Base-by-base conservation (phyloP, 2,113 vertebrate genomes). In the Nothocercus julius region DNA sequence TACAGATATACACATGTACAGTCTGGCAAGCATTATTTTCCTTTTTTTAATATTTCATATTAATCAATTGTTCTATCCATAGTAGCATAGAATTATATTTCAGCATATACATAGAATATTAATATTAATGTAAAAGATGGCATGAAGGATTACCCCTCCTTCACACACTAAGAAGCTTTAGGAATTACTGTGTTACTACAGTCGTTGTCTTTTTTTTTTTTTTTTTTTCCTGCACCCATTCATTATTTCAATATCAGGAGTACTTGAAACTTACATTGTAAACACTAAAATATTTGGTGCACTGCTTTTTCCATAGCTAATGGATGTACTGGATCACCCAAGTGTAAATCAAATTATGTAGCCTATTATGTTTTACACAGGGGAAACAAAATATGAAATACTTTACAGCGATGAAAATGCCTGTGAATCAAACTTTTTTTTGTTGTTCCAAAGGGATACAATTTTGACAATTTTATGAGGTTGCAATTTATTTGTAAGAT, bases 401-500 rank as follows among this genome's bases (percentile, higher is more conserved):
- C 49, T 95, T 94, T 92, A 70, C 59, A 82, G 25, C 42, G 45
- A 30, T 92, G 84, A 86, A 95, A 90, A 62, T 24, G 40, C 64
- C 15, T 20, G 70, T 90, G 87, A 80, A 87, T 95, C 89, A 92
- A 88, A 77, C 22, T 86, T 73, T 24, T 24, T 47, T 40, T 56
- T 81, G 61, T 63, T 93, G 68, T 28, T 86, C 87, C 84, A 80
- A n/a, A 81, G 73, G 85, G 87, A 89, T 83, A 66, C n/a, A 54
- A 51, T 94, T 95, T 73, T 88, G 85, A 96, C 82, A 95, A 83
- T 90, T 95, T 97, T 95, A 95, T 44, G 78, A 85, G 81, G 36
- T 67, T 94, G 62, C 77, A 74, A 92, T 95, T 92, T 97, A 92
- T 89, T 83, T 90, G 74, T 77, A 61, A 34, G n/a, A 80, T 62